These are phyloP conservation scores for Sus scrofa DNA, from an alignment of 2,113 vertebrate genomes.

Conservation along the genomic window T2T-Sscrofa CM000816.6:25837501-25838000, in stretches of 20 bases:
- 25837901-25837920: neutral
- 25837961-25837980: neutral
- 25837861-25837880: neutral
- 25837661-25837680: neutral
- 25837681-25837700: neutral
- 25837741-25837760: neutral
- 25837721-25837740: neutral
- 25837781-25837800: neutral
- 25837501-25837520: no score
- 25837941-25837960: neutral
- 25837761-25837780: neutral
- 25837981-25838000: no score
- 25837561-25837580: no score
- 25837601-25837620: neutral
- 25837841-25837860: neutral
- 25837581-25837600: no score
- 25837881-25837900: neutral
- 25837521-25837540: no score
- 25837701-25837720: neutral
- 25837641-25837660: neutral
- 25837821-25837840: neutral
- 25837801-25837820: neutral
- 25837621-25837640: neutral
- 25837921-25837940: neutral
- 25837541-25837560: no score